phyloP scores from a whole-genome alignment of 2,888 invertebrate genomes.

The Ophion ventricosus region DNA sequence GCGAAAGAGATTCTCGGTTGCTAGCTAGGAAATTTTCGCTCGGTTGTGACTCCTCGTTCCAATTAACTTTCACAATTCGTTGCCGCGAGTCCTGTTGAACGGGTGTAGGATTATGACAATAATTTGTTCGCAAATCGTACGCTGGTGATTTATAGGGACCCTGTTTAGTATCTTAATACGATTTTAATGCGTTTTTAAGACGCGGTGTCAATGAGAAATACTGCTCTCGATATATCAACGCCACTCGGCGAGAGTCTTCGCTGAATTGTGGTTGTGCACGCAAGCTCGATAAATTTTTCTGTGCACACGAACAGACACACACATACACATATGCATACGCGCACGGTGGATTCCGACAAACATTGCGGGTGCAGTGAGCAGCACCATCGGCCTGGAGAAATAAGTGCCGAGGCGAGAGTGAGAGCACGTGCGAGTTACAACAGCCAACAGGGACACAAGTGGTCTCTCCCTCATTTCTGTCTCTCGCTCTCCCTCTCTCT shows the following conservation, averaged over 20 bases:
- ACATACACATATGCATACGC: not conserved
- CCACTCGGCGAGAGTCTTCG: not conserved
- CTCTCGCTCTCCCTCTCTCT: slow-evolving; percentile 43
- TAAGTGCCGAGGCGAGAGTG: slow-evolving; percentile 34
- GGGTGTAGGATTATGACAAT: no score
- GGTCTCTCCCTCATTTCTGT: slow-evolving; percentile 50
- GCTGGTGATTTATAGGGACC: not conserved
- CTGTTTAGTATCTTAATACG: slow-evolving; percentile 8
- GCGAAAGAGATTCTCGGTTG: no score
- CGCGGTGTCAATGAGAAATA: not conserved
- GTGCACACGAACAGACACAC: no score
- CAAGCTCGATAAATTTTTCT: slow-evolving; percentile 23
- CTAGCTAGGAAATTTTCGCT: no score
- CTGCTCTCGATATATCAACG: not conserved
- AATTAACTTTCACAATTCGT: no score
- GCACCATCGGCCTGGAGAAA: not conserved
- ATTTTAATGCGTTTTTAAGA: slow-evolving; percentile 9
- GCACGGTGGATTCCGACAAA: slow-evolving; percentile 10
- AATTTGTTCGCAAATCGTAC: not conserved
- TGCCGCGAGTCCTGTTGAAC: no score
- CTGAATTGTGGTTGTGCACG: not conserved
- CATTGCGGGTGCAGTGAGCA: not conserved
- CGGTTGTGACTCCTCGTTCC: no score
- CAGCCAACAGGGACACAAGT: slow-evolving; percentile 54
- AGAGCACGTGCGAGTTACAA: slow-evolving; percentile 67